Percentiles rank a stretch among this genome's conserved stretches.
These are phyloP conservation scores for Oryzias dopingdopingensis DNA, from an alignment of 2,797 vertebrate genomes.

Conservation along the genomic window DNA sequence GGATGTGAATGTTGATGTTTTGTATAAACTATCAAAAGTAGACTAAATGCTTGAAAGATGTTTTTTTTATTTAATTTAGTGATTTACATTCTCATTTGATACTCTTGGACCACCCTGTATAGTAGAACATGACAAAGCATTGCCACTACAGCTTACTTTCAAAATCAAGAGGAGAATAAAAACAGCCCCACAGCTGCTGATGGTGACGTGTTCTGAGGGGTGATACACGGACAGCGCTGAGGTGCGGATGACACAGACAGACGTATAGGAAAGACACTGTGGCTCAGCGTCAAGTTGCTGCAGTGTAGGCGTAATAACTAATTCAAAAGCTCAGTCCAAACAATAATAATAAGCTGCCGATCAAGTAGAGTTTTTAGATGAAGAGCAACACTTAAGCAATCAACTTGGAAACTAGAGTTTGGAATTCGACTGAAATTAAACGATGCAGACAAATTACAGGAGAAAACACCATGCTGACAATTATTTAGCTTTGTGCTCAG, in stretches of 20 bases:
- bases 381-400: conserved; percentile 60
- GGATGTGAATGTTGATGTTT: conserved; percentile 33
- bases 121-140: conserved; percentile 14
- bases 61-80: conserved; percentile 13
- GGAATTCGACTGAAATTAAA: too few relatives aligned
- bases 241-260: conserved; percentile 21
- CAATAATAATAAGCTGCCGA: conserved; percentile 54
- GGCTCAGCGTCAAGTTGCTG: conserved; percentile 33
- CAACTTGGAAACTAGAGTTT: conserved; percentile 23
- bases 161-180: not conserved
- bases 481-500: conserved; percentile 9
- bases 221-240: conserved; percentile 25
- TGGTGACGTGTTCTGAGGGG: conserved; percentile 33
- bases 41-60: conserved; percentile 9
- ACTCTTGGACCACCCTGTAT: not conserved
- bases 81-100: conserved; percentile 6
- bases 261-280: conserved; percentile 23
- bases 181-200: conserved; percentile 18
- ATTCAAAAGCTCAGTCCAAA: conserved; percentile 55
- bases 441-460: conserved; percentile 1
- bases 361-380: conserved; percentile 29
- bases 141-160: conserved; percentile 6
- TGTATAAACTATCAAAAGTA: conserved; percentile 14
- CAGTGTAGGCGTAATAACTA: conserved; percentile 25
- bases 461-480: conserved; percentile 26